phyloP scores from a whole-genome alignment of 2,797 vertebrate species.

The Clamator glandarius region DNA sequence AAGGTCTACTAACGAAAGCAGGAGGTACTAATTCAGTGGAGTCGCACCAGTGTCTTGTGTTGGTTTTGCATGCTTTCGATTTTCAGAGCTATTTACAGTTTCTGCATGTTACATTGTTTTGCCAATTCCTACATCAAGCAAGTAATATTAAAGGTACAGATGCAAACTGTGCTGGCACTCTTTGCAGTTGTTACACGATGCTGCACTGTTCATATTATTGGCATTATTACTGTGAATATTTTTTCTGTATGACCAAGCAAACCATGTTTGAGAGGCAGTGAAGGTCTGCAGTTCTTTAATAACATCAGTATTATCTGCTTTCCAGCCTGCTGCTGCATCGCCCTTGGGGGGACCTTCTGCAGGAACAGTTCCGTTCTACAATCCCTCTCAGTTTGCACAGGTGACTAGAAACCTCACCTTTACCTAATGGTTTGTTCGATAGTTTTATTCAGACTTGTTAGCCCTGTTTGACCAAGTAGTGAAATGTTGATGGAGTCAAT shows the following conservation, averaged over 20 bases:
- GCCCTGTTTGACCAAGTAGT: background rate
- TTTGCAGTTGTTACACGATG: conserved; percentile 4
- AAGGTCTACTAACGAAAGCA: conserved; percentile 26
- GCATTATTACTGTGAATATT: background rate
- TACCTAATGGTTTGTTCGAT: background rate
- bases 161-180: background rate
- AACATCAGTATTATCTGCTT: background rate
- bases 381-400: conserved; percentile 91
- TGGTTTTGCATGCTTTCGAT: conserved; percentile 40
- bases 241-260: background rate
- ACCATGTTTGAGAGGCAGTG: background rate
- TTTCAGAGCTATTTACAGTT: background rate
- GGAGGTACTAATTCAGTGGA: conserved; percentile 10
- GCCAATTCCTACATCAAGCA: background rate
- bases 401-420: conserved; percentile 69
- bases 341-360: conserved; percentile 67
- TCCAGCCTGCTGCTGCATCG: conserved; percentile 74
- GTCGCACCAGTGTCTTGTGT: background rate
- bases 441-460: background rate
- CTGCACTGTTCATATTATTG: background rate
- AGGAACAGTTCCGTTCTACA: conserved; percentile 89
- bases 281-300: background rate
- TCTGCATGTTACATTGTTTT: conserved; percentile 48
- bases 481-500: background rate
- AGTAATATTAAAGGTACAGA: background rate